Evolutionary conservation across 2,888 invertebrate genomes (phyloP), one percentile per base, ranked within the genome.

Genomic region (Sphaerophoria taeniata): DNA sequence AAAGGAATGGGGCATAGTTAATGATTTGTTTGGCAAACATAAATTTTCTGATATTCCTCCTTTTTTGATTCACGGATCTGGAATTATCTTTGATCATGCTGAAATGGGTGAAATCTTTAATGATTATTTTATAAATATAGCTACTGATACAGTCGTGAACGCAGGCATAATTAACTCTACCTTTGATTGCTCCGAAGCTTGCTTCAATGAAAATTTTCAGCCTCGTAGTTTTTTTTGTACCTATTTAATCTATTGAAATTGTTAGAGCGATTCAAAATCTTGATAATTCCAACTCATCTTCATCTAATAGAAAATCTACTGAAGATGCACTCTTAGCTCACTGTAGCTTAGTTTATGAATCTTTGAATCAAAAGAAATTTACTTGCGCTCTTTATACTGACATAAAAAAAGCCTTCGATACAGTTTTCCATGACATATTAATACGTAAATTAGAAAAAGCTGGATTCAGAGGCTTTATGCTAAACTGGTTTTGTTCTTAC

Each of bases 61-160:
- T 14, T 14, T 49, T 14, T 49, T 49, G 47, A 49, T 14, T 49
- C 14, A 49, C 4, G 14, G 6, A 12, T 45, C 12, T 45, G 4
- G 4, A 45, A 45, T 12, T 4, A 45, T 45, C 6, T 45, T 45
- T 45, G 12, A 45, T 45, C 45, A 45, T 39, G 9, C 12, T 45
- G 12, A 45, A 1, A 56, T 56, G 34, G 9, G 0, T 33, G 12
- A 33, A 55, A 12, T 11, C 31, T 55, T 55, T 33, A 12, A 55
- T 31, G 55, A 55, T 55, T 55, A 55, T 6, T 33, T 55, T 55
- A 31, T 55, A 12, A 31, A 55, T 12, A 12, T 55, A 55, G 33
- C 11, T 55, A 31, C 31, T 55, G 55, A 12, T 55, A 55, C 33
- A 31, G 5, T 55, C 3, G 5, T 33, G 12, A 12, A 33, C 33